phyloP scores from a whole-genome alignment of 2,888 invertebrate genomes.

The Amphipyra tragopoginis region DNA sequence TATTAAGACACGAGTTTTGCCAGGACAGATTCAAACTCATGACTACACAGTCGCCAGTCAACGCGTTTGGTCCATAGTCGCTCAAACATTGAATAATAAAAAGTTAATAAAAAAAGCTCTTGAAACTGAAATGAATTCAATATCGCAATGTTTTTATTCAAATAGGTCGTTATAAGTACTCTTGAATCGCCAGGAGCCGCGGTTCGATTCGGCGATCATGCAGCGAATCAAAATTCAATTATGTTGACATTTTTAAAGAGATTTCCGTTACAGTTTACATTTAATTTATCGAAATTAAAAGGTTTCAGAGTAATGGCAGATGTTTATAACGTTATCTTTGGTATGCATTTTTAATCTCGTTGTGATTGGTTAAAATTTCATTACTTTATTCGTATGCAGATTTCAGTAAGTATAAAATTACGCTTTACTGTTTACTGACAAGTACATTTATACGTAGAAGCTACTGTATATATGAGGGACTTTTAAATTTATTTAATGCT shows the following conservation, averaged over 20 bases:
- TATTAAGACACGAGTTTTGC: background rate
- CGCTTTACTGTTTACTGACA: too few relatives aligned
- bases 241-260: constrained; percentile 2
- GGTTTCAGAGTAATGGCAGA: background rate
- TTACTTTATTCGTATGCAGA: too few relatives aligned
- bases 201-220: background rate
- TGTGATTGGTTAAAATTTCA: background rate
- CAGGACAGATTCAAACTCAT: background rate
- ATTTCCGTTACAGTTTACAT: constrained; percentile 10
- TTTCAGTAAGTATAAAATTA: too few relatives aligned
- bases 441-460: too few relatives aligned
- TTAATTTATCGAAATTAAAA: constrained; percentile 8
- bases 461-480: too few relatives aligned
- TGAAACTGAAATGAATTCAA: constrained; percentile 21
- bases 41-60: too few relatives aligned
- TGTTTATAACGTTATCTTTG: background rate
- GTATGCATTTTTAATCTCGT: background rate
- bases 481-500: too few relatives aligned
- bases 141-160: constrained; percentile 40
- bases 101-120: constrained; percentile 17
- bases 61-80: background rate
- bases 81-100: background rate
- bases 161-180: constrained; percentile 26
- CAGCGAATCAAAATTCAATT: constrained; percentile 25
- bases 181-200: constrained; percentile 19